Evolutionary conservation across 2,113 vertebrate genomes (phyloP).

Genomic region (Smithornis capensis): DNA sequence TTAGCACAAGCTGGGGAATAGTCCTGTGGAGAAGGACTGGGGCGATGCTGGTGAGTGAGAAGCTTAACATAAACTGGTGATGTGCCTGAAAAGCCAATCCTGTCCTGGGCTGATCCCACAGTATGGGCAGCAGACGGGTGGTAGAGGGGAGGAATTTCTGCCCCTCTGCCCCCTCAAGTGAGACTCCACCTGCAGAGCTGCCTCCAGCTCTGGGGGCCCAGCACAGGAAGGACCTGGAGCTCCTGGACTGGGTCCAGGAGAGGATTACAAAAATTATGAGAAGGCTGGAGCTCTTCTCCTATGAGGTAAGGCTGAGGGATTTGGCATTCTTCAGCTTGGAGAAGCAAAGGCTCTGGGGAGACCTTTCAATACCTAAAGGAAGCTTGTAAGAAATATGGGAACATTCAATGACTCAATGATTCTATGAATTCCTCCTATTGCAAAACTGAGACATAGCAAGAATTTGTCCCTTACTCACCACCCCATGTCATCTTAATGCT

Average conservation of each 20-base stretch:
- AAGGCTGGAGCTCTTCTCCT: not conserved
- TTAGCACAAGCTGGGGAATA: not conserved
- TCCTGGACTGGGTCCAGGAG: not conserved
- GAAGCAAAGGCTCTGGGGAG: not conserved
- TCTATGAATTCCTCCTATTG: not conserved
- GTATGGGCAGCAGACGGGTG: not conserved
- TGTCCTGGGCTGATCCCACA: not conserved
- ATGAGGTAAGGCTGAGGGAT: not conserved
- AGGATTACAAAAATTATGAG: not conserved
- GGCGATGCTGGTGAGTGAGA: not conserved
- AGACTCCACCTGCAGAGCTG: not conserved
- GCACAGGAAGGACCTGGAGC: not conserved
- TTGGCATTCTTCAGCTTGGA: not conserved
- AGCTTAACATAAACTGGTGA: fast-evolving
- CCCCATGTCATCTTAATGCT: not conserved
- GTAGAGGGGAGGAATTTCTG: too few relatives aligned
- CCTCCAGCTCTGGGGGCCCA: not conserved
- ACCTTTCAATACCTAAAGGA: not conserved
- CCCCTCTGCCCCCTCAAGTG: not conserved
- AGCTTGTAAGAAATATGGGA: not conserved
- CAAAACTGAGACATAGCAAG: not conserved
- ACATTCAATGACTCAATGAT: not conserved
- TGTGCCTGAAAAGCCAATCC: not conserved
- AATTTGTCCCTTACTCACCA: not conserved
- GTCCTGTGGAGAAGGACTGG: not conserved